A percentile compares a stretch with the other conserved stretches of the same genome.
phyloP scores from a whole-genome alignment of 2,797 vertebrate genomes.

The Phataginus tricuspis region DNA sequence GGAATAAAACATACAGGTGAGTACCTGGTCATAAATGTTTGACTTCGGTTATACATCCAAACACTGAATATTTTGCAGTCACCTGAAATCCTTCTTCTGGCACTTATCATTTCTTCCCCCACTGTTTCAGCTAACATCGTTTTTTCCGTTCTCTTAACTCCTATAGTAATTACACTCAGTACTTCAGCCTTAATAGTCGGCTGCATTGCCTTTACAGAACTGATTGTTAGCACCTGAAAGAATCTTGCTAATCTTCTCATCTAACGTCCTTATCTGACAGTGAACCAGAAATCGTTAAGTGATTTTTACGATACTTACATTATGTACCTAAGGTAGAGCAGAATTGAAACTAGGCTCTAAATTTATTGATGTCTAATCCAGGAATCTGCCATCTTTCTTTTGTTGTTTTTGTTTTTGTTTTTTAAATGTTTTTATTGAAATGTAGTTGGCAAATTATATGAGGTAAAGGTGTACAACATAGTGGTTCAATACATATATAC shows the following conservation, averaged over 20 bases:
- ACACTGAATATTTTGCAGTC: neutral
- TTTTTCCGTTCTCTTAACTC: neutral
- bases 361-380: neutral
- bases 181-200: neutral
- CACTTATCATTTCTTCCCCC: neutral
- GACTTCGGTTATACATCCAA: constrained; percentile 21
- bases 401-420: too few species aligned
- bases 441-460: too few species aligned
- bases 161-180: neutral
- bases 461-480: too few species aligned
- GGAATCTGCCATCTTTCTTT: neutral
- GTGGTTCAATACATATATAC: too few species aligned
- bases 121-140: neutral
- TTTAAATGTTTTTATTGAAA: too few species aligned
- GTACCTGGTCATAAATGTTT: neutral
- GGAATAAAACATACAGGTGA: neutral
- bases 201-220: neutral
- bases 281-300: neutral
- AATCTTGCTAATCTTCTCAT: neutral
- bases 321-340: neutral
- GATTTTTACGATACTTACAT: neutral
- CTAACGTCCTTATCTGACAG: neutral
- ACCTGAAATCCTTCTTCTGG: neutral
- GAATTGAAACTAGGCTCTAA: neutral
- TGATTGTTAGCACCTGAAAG: neutral